Percentiles rank a stretch among this genome's conserved stretches.
Conservation (phyloP, 2,888 invertebrate genomes). For the Eristalinus sepulchralis region DNA sequence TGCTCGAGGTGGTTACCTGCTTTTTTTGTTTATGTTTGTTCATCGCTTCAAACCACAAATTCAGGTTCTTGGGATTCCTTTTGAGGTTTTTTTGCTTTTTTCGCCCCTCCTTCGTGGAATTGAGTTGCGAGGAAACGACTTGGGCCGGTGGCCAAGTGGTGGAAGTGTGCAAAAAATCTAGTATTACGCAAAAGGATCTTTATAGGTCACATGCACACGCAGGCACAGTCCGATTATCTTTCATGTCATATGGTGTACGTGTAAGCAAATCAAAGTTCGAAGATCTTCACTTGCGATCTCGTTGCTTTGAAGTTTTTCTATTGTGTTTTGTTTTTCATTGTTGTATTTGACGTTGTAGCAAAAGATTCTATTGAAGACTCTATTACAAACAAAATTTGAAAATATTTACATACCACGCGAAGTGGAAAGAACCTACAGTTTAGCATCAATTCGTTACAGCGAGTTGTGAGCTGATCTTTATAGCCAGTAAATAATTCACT, state of each 20-base stretch:
- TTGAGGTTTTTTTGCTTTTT: not conserved
- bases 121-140: not conserved
- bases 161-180: slow-evolving; percentile 59
- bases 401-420: too few species aligned
- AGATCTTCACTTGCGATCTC: not conserved
- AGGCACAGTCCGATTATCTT: slow-evolving; percentile 6
- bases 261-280: not conserved
- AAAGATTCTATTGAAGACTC: too few species aligned
- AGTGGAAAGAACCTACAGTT: too few species aligned
- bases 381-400: too few species aligned
- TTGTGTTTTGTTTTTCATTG: too few species aligned
- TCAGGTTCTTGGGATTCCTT: slow-evolving; percentile 40
- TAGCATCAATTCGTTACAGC: too few species aligned
- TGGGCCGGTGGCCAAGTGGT: not conserved
- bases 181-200: slow-evolving; percentile 74
- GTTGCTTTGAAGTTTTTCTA: not conserved
- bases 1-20: slow-evolving; percentile 12
- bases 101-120: not conserved
- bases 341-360: too few species aligned
- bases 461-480: too few species aligned
- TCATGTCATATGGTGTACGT: not conserved
- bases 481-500: too few species aligned
- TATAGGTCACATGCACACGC: slow-evolving; percentile 73
- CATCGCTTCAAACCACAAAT: slow-evolving; percentile 32
- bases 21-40: not conserved